Base-by-base conservation (phyloP, 2,888 invertebrate species). In the Limnephilus marmoratus region DNA sequence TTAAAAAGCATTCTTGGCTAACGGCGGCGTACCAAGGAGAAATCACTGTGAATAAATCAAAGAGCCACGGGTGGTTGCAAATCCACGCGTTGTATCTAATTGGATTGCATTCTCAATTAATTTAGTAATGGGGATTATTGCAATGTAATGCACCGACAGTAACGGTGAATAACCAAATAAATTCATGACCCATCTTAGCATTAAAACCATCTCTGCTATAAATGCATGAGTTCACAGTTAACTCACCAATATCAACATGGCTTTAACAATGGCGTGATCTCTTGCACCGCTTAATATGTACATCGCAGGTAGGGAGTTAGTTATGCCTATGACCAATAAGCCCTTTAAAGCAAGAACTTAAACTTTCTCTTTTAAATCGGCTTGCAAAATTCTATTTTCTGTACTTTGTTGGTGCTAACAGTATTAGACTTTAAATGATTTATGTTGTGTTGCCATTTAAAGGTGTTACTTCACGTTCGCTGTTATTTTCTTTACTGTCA, bases 291-390 rank as follows among this genome's bases (percentile, higher is more conserved):
- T 53, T 53, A 18, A 18, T 5, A 53, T 53, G 53, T 53, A 49
- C 49, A 49, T 18, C 49, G 49, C 41, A 45, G 45, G 45, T 45
- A 41, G 41, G 7, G 41, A 45, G 45, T 12, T 12, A 11, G 45
- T 3, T 3, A 18, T 53, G 15, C 12, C 5, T 68, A 24, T n/a
- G 68, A 68, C 34, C 85, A 85, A 18, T 89, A 41, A 81, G 37
- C 88, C 88, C 88, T 89, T 89, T 29, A 41, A 53, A 53, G n/a
- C 13, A 24, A 18, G 53, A 53, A 53, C 18, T 18, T 53, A 24
- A 87, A 89, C 88, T 89, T 89, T 89, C 88, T 89, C 88, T 80
- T 89, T 80, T 89, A 89, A 89, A 89, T 89, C 81, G 37, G 68
- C 88, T 80, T n/a, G 83, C n/a, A 3, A 86, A 49, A 86, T 86